Percentiles rank a stretch among this genome's conserved stretches.
Conservation (phyloP, 1,140 invertebrate species). For the Drepana arcuata region DNA sequence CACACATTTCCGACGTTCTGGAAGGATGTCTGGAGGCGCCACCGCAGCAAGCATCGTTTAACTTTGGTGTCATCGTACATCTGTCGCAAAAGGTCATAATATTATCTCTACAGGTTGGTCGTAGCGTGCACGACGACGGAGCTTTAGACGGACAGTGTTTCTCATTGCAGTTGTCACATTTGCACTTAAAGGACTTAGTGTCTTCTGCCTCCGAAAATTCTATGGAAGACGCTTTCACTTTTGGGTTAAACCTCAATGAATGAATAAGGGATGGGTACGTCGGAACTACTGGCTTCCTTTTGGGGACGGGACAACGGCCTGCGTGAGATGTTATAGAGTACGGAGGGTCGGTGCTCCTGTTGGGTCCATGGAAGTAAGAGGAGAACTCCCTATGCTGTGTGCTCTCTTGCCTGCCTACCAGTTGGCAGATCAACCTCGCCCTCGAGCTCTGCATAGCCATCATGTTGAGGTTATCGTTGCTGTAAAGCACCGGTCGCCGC, state of each 20-base stretch:
- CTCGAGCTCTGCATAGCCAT: constrained; percentile 19
- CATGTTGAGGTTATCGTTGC: constrained; percentile 15
- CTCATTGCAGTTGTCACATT: constrained; percentile 9
- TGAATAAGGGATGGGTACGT: constrained; percentile 21
- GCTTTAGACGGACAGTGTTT: constrained; percentile 11
- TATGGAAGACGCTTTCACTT: constrained; percentile 12
- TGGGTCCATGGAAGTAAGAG: constrained; percentile 15
- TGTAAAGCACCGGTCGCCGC: constrained; percentile 13
- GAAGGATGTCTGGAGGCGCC: constrained; percentile 4
- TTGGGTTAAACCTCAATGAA: constrained; percentile 19
- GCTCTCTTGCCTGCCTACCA: neutral
- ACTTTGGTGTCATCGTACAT: constrained; percentile 36
- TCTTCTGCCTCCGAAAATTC: constrained; percentile 1
- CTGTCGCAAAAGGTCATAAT: constrained; percentile 36
- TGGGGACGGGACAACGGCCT: neutral
- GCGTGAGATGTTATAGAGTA: constrained; percentile 22
- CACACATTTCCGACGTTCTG: constrained; percentile 12
- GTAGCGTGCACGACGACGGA: neutral
- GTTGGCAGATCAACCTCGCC: constrained; percentile 18
- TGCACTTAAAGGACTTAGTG: constrained; percentile 7
- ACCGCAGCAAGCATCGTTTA: constrained; percentile 26
- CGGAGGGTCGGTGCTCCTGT: constrained; percentile 10
- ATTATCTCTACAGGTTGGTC: constrained; percentile 22
- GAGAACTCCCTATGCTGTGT: constrained; percentile 14
- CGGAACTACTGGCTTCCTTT: constrained; percentile 6